phyloP scores from a whole-genome alignment of 2,888 invertebrate species.

The Cryptocheilus praepositus region DNA sequence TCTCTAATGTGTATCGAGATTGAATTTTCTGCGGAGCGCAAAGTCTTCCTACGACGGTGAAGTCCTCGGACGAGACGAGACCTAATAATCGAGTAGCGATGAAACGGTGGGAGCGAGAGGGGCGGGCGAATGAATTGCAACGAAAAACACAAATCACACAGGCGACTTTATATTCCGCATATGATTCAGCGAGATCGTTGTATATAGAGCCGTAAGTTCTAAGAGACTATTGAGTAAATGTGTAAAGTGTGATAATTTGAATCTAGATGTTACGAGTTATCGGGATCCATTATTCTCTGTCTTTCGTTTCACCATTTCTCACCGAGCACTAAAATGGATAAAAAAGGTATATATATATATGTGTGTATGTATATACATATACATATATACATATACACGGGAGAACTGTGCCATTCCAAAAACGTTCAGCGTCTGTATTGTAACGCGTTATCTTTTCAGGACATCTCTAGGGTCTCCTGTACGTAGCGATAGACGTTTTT shows the following conservation, averaged over 20 bases:
- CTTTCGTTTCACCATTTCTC: constrained; percentile 40
- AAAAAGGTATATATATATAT: constrained; percentile 10
- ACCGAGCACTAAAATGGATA: not conserved
- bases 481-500: constrained; percentile 3
- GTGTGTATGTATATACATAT: not conserved
- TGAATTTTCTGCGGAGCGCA: constrained; percentile 55
- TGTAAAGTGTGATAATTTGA: constrained; percentile 71
- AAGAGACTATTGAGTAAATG: constrained; percentile 51
- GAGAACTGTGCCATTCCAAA: constrained; percentile 30
- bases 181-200: constrained; percentile 62
- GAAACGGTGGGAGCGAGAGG: constrained; percentile 1
- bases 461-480: not conserved
- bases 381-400: constrained; percentile 10
- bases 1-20: constrained; percentile 26
- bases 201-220: constrained; percentile 51
- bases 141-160: constrained; percentile 48
- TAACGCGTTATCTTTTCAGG: constrained; percentile 7
- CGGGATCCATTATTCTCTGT: constrained; percentile 35
- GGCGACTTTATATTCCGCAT: constrained; percentile 60
- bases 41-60: constrained; percentile 44
- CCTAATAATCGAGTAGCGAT: constrained; percentile 17
- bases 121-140: constrained; percentile 51
- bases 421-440: constrained; percentile 6
- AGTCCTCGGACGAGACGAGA: constrained; percentile 14
- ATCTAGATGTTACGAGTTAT: constrained; percentile 61